Conservation (phyloP, 2,113 vertebrate species). For the Piaya cayana region DNA sequence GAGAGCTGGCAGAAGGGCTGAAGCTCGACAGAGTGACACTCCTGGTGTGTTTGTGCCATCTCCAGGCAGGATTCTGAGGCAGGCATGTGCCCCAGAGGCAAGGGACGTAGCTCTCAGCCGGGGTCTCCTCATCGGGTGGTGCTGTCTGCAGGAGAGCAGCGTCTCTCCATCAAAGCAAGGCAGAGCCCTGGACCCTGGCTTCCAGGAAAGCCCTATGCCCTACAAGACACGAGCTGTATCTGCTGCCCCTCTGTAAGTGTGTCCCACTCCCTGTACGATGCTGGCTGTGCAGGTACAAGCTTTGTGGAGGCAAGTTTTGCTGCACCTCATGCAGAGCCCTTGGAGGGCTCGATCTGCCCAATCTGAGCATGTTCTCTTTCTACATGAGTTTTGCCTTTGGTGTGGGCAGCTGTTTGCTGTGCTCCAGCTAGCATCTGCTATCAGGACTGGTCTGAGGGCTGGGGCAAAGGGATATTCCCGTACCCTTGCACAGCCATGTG, state of each 20-base stretch:
- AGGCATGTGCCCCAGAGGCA: fast-evolving
- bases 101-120: fast-evolving
- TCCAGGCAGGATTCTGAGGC: not conserved
- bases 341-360: fast-evolving
- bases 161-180: not conserved
- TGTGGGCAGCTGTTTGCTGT: not conserved
- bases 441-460: not conserved
- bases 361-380: fast-evolving
- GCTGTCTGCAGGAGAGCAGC: not conserved
- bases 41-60: fast-evolving
- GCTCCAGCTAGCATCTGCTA: fast-evolving
- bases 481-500: fast-evolving
- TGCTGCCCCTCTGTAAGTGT: not conserved
- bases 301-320: fast-evolving
- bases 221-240: fast-evolving
- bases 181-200: not conserved
- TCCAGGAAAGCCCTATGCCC: too few relatives aligned
- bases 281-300: not conserved
- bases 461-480: fast-evolving
- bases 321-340: not conserved
- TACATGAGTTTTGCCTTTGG: fast-evolving
- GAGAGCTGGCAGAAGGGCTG: not conserved
- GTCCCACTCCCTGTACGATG: not conserved
- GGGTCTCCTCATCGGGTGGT: not conserved
- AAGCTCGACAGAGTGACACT: fast-evolving